phyloP scores from a whole-genome alignment of 2,797 vertebrate genomes.

The Sebastes minor region DNA sequence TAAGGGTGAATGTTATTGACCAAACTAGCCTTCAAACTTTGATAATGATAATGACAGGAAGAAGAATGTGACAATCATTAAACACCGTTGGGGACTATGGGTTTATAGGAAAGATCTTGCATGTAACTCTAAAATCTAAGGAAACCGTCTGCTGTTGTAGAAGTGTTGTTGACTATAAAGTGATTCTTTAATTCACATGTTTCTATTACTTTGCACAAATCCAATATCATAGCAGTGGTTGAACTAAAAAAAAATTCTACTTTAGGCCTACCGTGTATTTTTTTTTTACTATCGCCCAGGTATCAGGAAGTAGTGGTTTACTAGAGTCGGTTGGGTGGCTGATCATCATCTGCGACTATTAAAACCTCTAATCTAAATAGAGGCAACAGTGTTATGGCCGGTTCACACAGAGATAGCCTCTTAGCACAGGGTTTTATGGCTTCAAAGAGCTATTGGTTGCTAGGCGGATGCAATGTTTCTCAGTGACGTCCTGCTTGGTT shows the following conservation, averaged over 20 bases:
- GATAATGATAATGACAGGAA: background rate
- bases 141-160: background rate
- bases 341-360: slow-evolving; percentile 52
- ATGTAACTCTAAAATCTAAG: background rate
- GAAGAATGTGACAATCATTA: background rate
- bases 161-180: background rate
- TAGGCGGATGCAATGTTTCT: slow-evolving; percentile 43
- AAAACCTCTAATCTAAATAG: slow-evolving; percentile 63
- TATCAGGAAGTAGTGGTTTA: slow-evolving; percentile 51
- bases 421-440: slow-evolving; percentile 65
- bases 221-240: background rate
- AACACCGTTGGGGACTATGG: background rate
- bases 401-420: slow-evolving; percentile 66
- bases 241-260: background rate
- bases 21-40: background rate
- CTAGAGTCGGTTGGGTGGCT: slow-evolving; percentile 18
- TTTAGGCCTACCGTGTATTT: background rate
- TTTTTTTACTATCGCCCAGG: background rate
- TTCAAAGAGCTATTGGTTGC: slow-evolving; percentile 67
- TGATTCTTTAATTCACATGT: background rate
- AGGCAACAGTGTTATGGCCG: slow-evolving; percentile 58
- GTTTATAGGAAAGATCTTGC: background rate
- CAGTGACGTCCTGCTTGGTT: slow-evolving; percentile 14
- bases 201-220: background rate
- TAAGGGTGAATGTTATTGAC: background rate